A percentile compares a stretch with the other conserved stretches of the same genome.
These are phyloP conservation scores for Philaethria dido DNA, from an alignment of 2,888 invertebrate genomes.

Conservation along the genomic window DNA sequence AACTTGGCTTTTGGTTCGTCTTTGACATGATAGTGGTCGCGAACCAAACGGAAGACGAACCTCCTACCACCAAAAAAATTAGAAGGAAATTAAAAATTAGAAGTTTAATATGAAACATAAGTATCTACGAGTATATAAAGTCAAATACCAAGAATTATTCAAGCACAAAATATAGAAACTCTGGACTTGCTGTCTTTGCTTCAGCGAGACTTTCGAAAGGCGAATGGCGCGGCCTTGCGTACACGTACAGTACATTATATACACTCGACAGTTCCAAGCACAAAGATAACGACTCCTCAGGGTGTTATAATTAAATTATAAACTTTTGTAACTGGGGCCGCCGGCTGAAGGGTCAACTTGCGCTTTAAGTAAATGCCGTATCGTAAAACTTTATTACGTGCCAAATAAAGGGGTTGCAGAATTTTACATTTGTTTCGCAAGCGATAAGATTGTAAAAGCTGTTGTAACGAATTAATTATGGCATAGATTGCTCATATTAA, in stretches of 20 bases:
- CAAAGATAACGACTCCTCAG: conserved; percentile 68
- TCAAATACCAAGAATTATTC: not conserved
- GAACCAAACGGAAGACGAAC: too few relatives aligned
- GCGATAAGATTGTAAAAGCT: conserved; percentile 66
- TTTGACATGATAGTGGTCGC: too few relatives aligned
- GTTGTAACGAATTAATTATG: conserved; percentile 55
- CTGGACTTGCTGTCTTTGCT: not conserved
- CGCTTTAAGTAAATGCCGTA: conserved; percentile 74
- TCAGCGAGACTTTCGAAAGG: not conserved
- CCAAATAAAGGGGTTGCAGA: conserved; percentile 79
- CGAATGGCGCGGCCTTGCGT: not conserved
- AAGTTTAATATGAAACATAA: not conserved
- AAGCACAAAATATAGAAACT: not conserved
- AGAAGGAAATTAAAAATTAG: too few relatives aligned
- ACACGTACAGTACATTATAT: conserved; percentile 43
- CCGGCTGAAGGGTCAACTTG: conserved; percentile 73
- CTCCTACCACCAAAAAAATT: too few relatives aligned
- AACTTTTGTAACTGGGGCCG: conserved; percentile 67
- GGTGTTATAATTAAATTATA: conserved; percentile 83
- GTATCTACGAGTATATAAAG: not conserved
- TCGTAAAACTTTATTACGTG: conserved; percentile 82
- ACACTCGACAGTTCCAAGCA: conserved; percentile 45
- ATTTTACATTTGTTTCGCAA: conserved; percentile 71
- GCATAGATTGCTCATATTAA: conserved; percentile 9
- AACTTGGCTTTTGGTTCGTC: too few relatives aligned